phyloP scores from a whole-genome alignment of 2,113 vertebrate genomes.

The Poicephalus gulielmi region DNA sequence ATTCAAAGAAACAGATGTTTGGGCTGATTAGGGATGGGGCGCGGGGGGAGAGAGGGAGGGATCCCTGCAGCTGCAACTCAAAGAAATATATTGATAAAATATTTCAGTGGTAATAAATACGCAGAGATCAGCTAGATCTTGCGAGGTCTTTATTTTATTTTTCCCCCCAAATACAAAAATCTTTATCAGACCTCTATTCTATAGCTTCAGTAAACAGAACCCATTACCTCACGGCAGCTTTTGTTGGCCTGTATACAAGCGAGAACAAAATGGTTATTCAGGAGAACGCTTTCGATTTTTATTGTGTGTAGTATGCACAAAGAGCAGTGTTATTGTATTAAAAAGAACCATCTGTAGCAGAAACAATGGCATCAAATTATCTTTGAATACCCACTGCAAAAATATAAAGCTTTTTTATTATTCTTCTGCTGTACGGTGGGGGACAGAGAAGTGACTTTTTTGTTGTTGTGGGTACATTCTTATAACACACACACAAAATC shows the following conservation, averaged over 20 bases:
- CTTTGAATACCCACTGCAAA: conserved; percentile 99
- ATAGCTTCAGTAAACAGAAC: conserved; percentile 97
- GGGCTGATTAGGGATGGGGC: conserved; percentile 64
- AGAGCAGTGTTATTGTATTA: conserved; percentile 99
- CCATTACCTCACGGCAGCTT: conserved; percentile 99
- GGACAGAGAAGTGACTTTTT: conserved; percentile 97
- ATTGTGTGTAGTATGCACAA: conserved; percentile 99
- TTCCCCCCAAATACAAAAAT: conserved; percentile 82
- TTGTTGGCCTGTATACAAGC: conserved; percentile 99
- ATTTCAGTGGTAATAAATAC: conserved; percentile 69
- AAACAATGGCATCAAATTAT: conserved; percentile 99
- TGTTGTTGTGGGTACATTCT: conserved; percentile 99
- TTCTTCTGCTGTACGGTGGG: conserved; percentile 92
- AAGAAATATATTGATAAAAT: conserved; percentile 77
- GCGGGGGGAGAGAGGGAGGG: not conserved
- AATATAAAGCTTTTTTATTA: conserved; percentile 98
- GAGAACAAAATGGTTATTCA: conserved; percentile 99
- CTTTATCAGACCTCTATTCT: conserved; percentile 99
- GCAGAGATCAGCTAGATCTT: conserved; percentile 86
- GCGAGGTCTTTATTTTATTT: conserved; percentile 84
- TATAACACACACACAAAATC: conserved; percentile 85
- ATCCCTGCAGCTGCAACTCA: conserved; percentile 73
- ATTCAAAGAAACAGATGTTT: conserved; percentile 77
- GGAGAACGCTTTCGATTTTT: conserved; percentile 99
- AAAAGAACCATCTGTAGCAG: conserved; percentile 99